A percentile compares a stretch with the other conserved stretches of the same genome.
Evolutionary conservation across 1,140 invertebrate genomes (phyloP).

Genomic region (Paralvinella palmiformis): DNA sequence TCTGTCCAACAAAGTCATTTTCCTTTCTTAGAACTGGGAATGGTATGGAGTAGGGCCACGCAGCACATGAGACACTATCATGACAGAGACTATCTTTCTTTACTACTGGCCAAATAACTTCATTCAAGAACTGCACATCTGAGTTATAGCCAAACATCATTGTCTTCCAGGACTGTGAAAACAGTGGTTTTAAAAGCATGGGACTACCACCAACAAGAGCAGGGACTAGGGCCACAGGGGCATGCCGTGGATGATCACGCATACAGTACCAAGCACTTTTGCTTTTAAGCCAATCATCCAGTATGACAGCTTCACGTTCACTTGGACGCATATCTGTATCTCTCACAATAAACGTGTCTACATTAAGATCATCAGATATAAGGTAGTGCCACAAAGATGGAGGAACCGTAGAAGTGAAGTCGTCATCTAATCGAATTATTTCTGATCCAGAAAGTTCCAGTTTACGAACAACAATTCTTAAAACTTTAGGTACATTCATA

Average conservation of each 20-base stretch:
- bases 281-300: slow-evolving; percentile 14
- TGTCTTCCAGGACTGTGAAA: background rate
- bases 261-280: slow-evolving; percentile 13
- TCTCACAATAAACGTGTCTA: slow-evolving; percentile 15
- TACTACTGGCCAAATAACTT: slow-evolving; percentile 11
- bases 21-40: slow-evolving; percentile 18
- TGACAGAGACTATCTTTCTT: slow-evolving; percentile 10
- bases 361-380: slow-evolving; percentile 13
- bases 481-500: background rate
- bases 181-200: background rate
- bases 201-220: slow-evolving; percentile 17
- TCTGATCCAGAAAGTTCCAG: slow-evolving; percentile 15
- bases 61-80: slow-evolving; percentile 19
- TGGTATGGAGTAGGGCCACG: slow-evolving; percentile 11
- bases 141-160: slow-evolving; percentile 7
- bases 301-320: slow-evolving; percentile 14
- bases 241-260: slow-evolving; percentile 17
- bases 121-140: slow-evolving; percentile 10
- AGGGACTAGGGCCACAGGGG: background rate
- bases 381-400: slow-evolving; percentile 18
- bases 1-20: slow-evolving; percentile 18
- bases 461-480: slow-evolving; percentile 5
- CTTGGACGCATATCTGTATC: slow-evolving; percentile 13
- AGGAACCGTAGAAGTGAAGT: slow-evolving; percentile 2
- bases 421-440: slow-evolving; percentile 9